Evolutionary conservation across 2,113 vertebrate genomes (phyloP).

Genomic region (Oreochromis niloticus): DNA sequence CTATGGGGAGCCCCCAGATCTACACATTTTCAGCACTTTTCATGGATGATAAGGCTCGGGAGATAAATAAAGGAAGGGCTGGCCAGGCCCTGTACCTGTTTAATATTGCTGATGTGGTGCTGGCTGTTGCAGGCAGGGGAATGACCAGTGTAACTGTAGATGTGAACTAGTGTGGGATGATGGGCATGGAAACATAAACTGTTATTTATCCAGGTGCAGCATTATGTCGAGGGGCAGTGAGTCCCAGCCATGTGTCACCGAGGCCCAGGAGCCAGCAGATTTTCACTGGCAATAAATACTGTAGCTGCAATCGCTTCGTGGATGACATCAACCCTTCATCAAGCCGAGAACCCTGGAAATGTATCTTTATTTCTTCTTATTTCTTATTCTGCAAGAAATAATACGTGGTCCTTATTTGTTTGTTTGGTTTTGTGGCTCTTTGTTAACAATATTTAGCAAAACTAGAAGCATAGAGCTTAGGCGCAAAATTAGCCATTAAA

Average conservation of each 20-base stretch:
- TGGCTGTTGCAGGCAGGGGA: conserved; percentile 4
- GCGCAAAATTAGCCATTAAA: background rate
- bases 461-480: background rate
- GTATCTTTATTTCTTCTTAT: background rate
- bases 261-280: background rate
- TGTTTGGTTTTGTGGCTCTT: background rate
- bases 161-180: conserved; percentile 43
- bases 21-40: conserved; percentile 65
- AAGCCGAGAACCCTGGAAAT: background rate
- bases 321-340: background rate
- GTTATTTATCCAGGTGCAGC: conserved; percentile 39
- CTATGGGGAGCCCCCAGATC: background rate
- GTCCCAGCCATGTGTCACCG: background rate
- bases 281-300: background rate
- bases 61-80: conserved; percentile 55
- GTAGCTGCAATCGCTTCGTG: background rate
- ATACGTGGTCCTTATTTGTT: background rate
- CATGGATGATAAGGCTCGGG: conserved; percentile 51
- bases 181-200: conserved; percentile 19
- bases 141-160: conserved; percentile 31
- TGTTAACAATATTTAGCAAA: background rate
- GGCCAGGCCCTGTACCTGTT: background rate
- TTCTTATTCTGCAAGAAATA: background rate
- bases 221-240: conserved; percentile 2
- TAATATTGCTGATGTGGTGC: conserved; percentile 56